phyloP scores from a whole-genome alignment of 2,797 vertebrate genomes.

The Chiloscyllium punctatum region DNA sequence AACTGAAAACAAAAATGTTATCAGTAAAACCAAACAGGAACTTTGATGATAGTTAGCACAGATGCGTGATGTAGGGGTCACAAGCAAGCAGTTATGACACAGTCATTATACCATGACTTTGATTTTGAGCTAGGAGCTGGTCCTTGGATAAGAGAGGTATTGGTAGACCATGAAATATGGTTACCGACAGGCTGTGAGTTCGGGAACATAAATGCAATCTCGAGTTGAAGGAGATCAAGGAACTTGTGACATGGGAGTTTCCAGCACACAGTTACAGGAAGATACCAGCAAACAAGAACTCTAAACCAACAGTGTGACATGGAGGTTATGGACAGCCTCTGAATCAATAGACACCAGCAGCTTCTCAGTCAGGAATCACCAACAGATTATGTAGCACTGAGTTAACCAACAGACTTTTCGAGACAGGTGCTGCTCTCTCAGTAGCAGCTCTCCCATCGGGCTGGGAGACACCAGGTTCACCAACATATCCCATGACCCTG shows the following conservation, averaged over 20 bases:
- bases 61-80: neutral
- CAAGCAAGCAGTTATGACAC: neutral
- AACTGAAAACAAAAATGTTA: too few relatives aligned
- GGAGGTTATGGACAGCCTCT: neutral
- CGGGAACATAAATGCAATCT: too few relatives aligned
- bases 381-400: neutral
- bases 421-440: neutral
- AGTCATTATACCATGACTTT: neutral
- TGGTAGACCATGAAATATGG: neutral
- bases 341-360: neutral
- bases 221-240: neutral
- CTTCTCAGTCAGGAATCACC: neutral
- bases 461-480: neutral
- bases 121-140: neutral
- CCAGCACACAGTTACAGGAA: neutral
- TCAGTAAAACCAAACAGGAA: neutral
- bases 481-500: neutral
- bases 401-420: neutral
- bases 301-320: neutral
- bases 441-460: too few relatives aligned
- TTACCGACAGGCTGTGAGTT: neutral
- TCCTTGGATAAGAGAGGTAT: neutral
- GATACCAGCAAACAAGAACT: neutral
- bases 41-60: neutral
- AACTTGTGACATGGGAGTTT: slow-evolving; percentile 8